Evolutionary conservation across 2,888 invertebrate genomes (phyloP), one percentile per base, ranked within the genome.

Genomic region (Drosophila tanythrix): DNA sequence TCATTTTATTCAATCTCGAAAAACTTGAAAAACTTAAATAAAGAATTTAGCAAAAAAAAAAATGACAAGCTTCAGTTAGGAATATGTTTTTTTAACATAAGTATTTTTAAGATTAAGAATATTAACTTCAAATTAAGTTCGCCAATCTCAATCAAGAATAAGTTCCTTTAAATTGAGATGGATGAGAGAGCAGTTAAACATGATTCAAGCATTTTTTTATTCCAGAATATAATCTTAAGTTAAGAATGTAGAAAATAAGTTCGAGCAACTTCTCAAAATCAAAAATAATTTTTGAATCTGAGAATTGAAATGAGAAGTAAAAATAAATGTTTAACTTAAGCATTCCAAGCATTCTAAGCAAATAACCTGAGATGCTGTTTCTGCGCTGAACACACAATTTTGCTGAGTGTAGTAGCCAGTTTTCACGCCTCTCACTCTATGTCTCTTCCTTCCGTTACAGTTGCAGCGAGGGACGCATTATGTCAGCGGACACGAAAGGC

Each of bases 401-500:
- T 52, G 4, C 4, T 25, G 2, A 35, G 53, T 53, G 35, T 53
- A 35, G 2, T n/a, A 2, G 29, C 5, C 51, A 43, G 33, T 48
- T 36, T 15, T 11, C 15, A 3, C 46, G 8, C 13, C 38, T 29
- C 38, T n/a, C 27, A 25, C 25, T 48, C 21, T 29, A 25, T 61
- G 1, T 31, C 1, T 21, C 8, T 15, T 46, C 15, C 25, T 50
- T 36, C 52, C 56, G 21, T 69, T 65, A 35, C 77, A 98, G 98
- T 93, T 98, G 98, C 95, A 98, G 98, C 91, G 97, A 98, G 94
- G 98, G 98, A 93, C 96, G 97, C 93, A 95, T 97, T 92, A 96
- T 97, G 94, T 97, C 98, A 67, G 95, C 96, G 81, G 98, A 98
- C 94, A 96, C 96, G 90, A 98, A 98, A 94, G 97, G 97, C 92